Conservation (phyloP, 2,888 invertebrate genomes). For the Brachynemurus nebulosus region DNA sequence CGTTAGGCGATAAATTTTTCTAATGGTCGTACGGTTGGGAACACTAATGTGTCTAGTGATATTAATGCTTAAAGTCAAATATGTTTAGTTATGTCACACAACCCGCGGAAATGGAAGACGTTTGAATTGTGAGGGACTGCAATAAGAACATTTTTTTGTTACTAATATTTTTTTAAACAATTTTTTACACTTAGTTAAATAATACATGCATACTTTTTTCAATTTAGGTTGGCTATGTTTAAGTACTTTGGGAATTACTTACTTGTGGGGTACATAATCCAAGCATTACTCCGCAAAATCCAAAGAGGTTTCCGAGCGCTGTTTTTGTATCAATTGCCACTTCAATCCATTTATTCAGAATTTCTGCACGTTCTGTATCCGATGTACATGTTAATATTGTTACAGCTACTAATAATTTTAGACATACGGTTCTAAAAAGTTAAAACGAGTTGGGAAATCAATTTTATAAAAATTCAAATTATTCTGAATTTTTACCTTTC, state of each 20-base stretch:
- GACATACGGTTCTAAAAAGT: slow-evolving; percentile 59
- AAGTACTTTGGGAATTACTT: slow-evolving; percentile 17
- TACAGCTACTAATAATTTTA: slow-evolving; percentile 75
- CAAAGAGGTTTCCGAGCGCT: slow-evolving; percentile 80
- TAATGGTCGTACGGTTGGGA: too few relatives aligned
- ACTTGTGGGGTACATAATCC: slow-evolving; percentile 82
- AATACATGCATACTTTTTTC: too few relatives aligned
- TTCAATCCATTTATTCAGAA: slow-evolving; percentile 86
- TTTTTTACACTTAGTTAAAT: neutral
- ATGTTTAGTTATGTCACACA: too few relatives aligned
- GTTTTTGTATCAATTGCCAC: slow-evolving; percentile 84
- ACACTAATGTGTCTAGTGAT: too few relatives aligned
- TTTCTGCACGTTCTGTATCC: slow-evolving; percentile 70
- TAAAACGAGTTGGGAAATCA: neutral
- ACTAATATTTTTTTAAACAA: neutral
- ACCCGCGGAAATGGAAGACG: too few relatives aligned
- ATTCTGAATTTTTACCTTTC: slow-evolving; percentile 49
- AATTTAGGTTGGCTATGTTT: neutral
- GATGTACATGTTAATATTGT: slow-evolving; percentile 76
- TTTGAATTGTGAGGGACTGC: too few relatives aligned
- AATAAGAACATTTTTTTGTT: neutral
- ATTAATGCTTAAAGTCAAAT: too few relatives aligned
- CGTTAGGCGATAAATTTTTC: too few relatives aligned
- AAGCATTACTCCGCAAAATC: slow-evolving; percentile 83
- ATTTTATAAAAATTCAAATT: neutral